Evolutionary conservation across 2,113 vertebrate genomes (phyloP).

Genomic region (Empidonax traillii): DNA sequence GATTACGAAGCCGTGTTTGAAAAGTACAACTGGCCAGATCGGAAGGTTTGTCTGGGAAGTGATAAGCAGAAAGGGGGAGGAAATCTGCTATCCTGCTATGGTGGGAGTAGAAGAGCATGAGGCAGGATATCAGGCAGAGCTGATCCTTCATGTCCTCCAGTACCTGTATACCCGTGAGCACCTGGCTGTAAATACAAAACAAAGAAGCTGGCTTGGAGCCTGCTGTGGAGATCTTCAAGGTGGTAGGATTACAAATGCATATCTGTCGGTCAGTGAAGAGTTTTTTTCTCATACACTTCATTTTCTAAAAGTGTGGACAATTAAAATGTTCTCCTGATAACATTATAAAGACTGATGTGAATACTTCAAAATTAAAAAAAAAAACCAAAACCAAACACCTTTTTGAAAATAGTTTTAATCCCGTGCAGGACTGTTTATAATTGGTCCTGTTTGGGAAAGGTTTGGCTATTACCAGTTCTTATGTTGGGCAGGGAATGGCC

Average conservation of each 20-base stretch:
- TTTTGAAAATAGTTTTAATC: background rate
- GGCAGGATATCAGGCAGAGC: background rate
- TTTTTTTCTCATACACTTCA: background rate
- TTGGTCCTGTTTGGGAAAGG: background rate
- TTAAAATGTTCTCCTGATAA: background rate
- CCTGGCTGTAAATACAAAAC: background rate
- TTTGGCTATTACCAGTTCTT: background rate
- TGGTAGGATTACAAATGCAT: background rate
- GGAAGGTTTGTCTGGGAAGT: conserved; percentile 76
- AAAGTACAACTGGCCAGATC: conserved; percentile 92
- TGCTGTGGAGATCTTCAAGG: fast-evolving
- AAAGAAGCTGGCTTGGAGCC: background rate
- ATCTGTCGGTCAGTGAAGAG: background rate
- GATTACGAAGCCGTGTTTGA: conserved; percentile 90
- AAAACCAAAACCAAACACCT: too few species aligned
- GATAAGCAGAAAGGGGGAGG: background rate
- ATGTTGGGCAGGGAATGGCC: background rate
- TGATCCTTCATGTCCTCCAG: background rate
- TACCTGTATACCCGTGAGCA: fast-evolving
- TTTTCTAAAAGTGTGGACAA: background rate
- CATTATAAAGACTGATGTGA: background rate
- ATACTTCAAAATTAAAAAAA: background rate
- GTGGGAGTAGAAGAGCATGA: background rate
- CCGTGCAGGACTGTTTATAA: background rate
- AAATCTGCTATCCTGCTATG: background rate